Evolutionary conservation across 2,797 vertebrate genomes (phyloP).

Genomic region (Poeciliopsis paucimaculata): DNA sequence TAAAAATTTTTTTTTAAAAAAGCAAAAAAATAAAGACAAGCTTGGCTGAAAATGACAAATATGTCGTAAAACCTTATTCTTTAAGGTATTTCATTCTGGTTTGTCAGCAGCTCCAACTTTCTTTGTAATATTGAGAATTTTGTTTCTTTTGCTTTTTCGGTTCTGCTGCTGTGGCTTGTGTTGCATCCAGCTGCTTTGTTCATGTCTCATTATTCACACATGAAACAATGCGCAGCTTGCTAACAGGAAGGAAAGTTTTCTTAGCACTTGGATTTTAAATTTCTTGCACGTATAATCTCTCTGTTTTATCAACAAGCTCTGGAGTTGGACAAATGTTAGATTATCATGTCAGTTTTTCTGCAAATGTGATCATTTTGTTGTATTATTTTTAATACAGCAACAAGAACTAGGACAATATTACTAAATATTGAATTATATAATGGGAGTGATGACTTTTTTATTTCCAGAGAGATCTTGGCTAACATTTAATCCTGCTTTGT

Average conservation of each 20-base stretch:
- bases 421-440: too few species aligned
- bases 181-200: conserved; percentile 46
- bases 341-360: background rate
- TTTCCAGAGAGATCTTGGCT: background rate
- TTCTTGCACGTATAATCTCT: background rate
- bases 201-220: conserved; percentile 43
- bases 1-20: too few species aligned
- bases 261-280: background rate
- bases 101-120: background rate
- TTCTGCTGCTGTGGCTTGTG: conserved; percentile 22
- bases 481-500: background rate
- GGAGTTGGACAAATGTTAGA: background rate
- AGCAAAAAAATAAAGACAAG: background rate
- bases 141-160: background rate
- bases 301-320: background rate
- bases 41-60: background rate
- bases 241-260: background rate
- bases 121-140: background rate
- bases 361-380: background rate
- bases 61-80: background rate
- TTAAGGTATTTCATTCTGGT: background rate
- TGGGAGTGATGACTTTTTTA: background rate
- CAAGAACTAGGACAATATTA: background rate
- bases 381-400: background rate
- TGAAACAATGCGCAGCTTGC: conserved; percentile 3